These are phyloP conservation scores for Sebastes melanostomus DNA, from an alignment of 2,797 vertebrate genomes.

Conservation along the genomic window DNA sequence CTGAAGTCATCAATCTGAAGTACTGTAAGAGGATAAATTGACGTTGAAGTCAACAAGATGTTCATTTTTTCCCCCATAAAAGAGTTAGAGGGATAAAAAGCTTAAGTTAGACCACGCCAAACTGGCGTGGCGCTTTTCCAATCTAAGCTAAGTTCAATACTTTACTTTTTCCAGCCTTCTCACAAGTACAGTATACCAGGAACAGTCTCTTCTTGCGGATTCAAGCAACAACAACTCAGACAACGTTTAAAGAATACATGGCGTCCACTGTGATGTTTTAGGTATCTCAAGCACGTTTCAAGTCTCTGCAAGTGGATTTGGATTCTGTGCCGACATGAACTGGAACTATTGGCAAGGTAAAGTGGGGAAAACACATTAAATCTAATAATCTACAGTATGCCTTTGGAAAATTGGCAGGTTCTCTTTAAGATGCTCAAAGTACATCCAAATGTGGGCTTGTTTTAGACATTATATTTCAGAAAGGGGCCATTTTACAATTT, in stretches of 20 bases:
- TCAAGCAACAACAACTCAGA: not conserved
- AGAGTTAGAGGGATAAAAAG: conserved; percentile 11
- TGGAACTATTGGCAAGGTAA: not conserved
- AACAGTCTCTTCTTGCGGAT: not conserved
- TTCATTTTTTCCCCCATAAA: conserved; percentile 1
- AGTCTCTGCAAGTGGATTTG: conserved; percentile 19
- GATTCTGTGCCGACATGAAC: conserved; percentile 15
- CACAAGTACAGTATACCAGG: not conserved
- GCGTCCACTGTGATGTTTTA: not conserved
- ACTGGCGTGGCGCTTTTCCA: conserved; percentile 13
- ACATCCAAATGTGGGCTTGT: not conserved
- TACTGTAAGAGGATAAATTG: conserved; percentile 27
- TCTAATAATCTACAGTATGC: not conserved
- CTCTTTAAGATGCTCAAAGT: not conserved
- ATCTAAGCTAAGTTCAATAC: not conserved
- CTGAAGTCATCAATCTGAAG: conserved; percentile 39
- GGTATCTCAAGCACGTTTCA: conserved; percentile 4
- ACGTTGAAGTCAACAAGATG: conserved; percentile 40
- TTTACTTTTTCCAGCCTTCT: not conserved
- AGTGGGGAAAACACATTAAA: not conserved
- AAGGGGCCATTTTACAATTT: not conserved
- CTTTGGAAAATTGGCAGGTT: not conserved
- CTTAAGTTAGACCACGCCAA: conserved; percentile 15
- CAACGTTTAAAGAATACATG: not conserved
- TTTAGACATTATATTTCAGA: not conserved